A percentile compares a stretch with the other conserved stretches of the same genome.
Conservation (phyloP, 2,888 invertebrate species). For the Rotaria magnacalcarata region DNA sequence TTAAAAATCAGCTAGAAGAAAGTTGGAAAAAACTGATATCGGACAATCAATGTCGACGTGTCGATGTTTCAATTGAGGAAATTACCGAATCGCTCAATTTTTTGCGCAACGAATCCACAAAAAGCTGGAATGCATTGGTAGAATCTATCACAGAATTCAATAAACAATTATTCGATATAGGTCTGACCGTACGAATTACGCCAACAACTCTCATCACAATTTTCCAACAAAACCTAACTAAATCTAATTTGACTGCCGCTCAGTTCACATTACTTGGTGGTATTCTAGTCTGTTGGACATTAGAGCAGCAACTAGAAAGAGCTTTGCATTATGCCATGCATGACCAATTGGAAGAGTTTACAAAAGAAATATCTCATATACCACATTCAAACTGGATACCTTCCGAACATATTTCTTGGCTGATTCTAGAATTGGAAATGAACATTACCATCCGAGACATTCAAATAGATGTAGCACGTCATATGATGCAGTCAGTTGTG, state of each 20-base stretch:
- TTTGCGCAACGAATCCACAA: too few relatives aligned
- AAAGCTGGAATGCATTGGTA: too few relatives aligned
- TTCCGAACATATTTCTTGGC: not conserved
- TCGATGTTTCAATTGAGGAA: too few relatives aligned
- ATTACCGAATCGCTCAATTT: too few relatives aligned
- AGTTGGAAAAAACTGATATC: too few relatives aligned
- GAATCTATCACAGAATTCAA: too few relatives aligned
- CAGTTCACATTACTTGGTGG: not conserved
- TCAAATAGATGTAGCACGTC: not conserved
- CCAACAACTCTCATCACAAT: too few relatives aligned
- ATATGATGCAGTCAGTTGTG: not conserved
- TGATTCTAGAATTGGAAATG: not conserved
- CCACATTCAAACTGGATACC: not conserved
- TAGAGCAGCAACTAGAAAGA: not conserved
- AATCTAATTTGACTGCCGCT: not conserved
- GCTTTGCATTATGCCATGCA: not conserved
- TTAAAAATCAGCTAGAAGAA: too few relatives aligned
- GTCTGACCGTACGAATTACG: too few relatives aligned
- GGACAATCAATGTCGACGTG: too few relatives aligned
- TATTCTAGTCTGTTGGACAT: not conserved
- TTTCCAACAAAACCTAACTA: too few relatives aligned
- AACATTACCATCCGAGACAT: not conserved
- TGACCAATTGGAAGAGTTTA: not conserved
- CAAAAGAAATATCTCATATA: not conserved
- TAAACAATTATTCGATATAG: too few relatives aligned